phyloP scores from a whole-genome alignment of 1,140 invertebrate species.

The Venturia canescens region DNA sequence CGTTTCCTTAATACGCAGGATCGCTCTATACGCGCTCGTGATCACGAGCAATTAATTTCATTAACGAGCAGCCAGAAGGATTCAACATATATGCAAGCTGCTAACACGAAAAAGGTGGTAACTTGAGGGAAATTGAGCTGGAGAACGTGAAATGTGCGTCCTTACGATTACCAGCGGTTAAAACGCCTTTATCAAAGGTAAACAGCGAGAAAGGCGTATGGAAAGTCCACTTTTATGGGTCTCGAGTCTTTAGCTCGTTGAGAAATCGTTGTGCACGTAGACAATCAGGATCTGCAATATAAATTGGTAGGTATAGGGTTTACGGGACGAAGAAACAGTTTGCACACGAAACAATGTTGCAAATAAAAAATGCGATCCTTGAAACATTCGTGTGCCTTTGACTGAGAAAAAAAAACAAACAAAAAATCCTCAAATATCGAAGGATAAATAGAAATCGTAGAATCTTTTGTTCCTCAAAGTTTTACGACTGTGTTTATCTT shows the following conservation, averaged over 20 bases:
- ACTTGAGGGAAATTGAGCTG: background rate
- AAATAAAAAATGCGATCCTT: background rate
- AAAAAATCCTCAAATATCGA: background rate
- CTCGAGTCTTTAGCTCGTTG: too few species aligned
- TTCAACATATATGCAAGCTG: background rate
- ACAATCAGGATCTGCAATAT: slow-evolving; percentile 7
- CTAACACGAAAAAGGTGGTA: background rate
- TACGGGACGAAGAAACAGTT: background rate
- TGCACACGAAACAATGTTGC: background rate
- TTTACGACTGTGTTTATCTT: too few species aligned
- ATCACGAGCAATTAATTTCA: slow-evolving; percentile 42
- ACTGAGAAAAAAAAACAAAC: background rate
- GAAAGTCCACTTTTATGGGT: too few species aligned
- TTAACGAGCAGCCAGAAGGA: slow-evolving; percentile 17
- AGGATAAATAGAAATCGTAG: too few species aligned
- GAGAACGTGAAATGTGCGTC: background rate
- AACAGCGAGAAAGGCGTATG: too few species aligned
- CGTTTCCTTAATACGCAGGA: slow-evolving; percentile 33
- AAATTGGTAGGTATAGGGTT: background rate
- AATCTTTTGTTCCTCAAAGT: too few species aligned
- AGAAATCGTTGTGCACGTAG: too few species aligned
- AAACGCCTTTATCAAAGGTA: too few species aligned
- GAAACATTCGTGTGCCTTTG: background rate
- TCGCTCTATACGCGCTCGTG: slow-evolving; percentile 19
- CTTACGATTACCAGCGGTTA: background rate